Conservation (phyloP, 2,113 vertebrate genomes). For the Pseudois nayaur region DNA sequence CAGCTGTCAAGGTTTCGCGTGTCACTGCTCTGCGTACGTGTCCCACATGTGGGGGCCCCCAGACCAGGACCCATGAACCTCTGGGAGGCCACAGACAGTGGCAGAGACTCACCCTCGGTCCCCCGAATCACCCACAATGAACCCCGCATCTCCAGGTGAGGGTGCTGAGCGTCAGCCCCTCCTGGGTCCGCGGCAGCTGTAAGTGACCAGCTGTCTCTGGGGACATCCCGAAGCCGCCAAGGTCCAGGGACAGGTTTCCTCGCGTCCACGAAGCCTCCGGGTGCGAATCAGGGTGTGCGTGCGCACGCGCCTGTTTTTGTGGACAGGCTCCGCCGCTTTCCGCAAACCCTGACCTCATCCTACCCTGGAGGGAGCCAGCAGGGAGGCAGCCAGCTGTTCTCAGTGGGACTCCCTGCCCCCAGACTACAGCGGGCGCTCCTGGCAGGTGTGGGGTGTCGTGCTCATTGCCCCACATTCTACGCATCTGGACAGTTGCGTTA, state of each 20-base stretch:
- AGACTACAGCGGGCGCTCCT: fast-evolving
- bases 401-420: background rate
- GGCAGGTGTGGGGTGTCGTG: background rate
- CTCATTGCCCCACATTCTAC: fast-evolving
- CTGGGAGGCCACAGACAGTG: background rate
- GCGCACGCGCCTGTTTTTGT: fast-evolving
- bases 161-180: fast-evolving
- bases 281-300: fast-evolving
- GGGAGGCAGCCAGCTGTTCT: background rate
- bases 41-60: fast-evolving
- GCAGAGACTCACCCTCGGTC: fast-evolving
- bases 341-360: fast-evolving
- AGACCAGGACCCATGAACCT: background rate
- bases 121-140: fast-evolving
- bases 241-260: background rate
- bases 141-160: background rate
- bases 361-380: background rate
- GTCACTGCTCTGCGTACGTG: fast-evolving
- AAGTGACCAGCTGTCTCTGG: fast-evolving
- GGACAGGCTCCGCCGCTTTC: fast-evolving
- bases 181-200: background rate
- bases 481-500: fast-evolving
- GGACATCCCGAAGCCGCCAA: background rate
- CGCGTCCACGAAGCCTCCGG: fast-evolving
- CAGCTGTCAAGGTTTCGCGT: fast-evolving